Evolutionary conservation across 1,140 invertebrate species (phyloP).

Genomic region (Drosophila ercepeae): DNA sequence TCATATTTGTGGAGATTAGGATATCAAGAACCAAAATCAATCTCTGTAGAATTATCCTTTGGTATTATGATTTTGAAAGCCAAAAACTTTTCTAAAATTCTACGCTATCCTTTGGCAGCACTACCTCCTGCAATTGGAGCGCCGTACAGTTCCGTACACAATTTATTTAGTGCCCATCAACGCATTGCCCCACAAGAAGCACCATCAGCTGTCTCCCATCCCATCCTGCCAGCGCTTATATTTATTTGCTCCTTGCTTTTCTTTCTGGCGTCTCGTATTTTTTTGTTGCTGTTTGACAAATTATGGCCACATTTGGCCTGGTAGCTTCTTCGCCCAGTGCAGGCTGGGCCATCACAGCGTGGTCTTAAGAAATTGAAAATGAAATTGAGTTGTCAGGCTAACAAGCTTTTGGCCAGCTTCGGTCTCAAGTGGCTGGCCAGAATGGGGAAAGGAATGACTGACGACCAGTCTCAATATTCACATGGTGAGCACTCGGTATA

Average conservation of each 20-base stretch:
- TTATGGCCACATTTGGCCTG: constrained; percentile 67
- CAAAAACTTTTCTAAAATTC: background rate
- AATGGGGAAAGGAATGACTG: background rate
- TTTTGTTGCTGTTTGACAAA: constrained; percentile 63
- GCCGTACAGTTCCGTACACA: constrained; percentile 44
- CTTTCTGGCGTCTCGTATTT: constrained; percentile 15
- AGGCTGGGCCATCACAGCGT: constrained; percentile 13
- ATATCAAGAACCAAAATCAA: no score
- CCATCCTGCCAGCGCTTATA: constrained; percentile 25
- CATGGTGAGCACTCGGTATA: constrained; percentile 6
- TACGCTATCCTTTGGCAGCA: constrained; percentile 4
- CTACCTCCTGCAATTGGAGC: constrained; percentile 1
- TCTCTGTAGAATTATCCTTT: no score
- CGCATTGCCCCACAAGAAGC: constrained; percentile 33
- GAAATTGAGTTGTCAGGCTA: constrained; percentile 72
- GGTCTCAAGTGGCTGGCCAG: constrained; percentile 46
- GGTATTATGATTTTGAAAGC: no score
- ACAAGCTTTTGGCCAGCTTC: constrained; percentile 61
- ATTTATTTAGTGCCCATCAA: constrained; percentile 77
- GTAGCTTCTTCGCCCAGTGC: constrained; percentile 23
- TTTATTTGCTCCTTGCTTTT: constrained; percentile 36
- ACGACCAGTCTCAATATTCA: constrained; percentile 19
- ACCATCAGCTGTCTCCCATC: background rate
- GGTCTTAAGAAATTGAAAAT: constrained; percentile 70
- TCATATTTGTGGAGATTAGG: background rate